Evolutionary conservation across 1,140 invertebrate genomes (phyloP), one percentile per base, ranked within the genome.

Genomic region (Diploscapter pachys): DNA sequence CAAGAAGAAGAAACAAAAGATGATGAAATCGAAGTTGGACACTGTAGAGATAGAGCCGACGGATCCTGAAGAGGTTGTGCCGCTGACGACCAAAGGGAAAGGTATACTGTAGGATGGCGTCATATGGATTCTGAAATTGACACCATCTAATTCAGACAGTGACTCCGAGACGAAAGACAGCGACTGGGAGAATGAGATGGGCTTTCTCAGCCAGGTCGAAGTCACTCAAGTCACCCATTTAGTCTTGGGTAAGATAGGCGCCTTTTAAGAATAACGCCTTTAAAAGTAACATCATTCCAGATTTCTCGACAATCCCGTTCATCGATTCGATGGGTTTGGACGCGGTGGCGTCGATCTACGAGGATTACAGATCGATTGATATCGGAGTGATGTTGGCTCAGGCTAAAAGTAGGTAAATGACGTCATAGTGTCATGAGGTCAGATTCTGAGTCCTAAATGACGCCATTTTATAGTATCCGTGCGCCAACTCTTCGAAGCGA

Each of bases 251-350:
- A 31, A 31, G 31, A 31, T 31, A 31, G 31, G 31, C 31, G 31
- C 31, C 31, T 31, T 31, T 31, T 31, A 31, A 31, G 31, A 31
- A 31, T 31, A 31, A 51, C 13, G 4, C 31, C 48, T 2, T 3
- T 50, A 62, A 8, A 31, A 31, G 31, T 31, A 31, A 49, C 3
- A 48, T 4, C 11, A 82, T 87, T 67, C 78, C 87, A 67, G 87
- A 88, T 78, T 87, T 86, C 77, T 83, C 83, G 0, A 78, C 84
- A 8, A 80, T 87, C 59, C 85, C 86, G 61, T 88, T 87, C 76
- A 73, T 87, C 56, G 87, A 88, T 76, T 81, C 85, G n/a, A 87
- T 86, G 57, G 87, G 87, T 4, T 81, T 83, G n/a, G 86, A 86
- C 78, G 84, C 86, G 0, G 79, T 87, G 53, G 78, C 77, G 78